phyloP scores from a whole-genome alignment of 2,113 vertebrate genomes.

The Petaurus breviceps region DNA sequence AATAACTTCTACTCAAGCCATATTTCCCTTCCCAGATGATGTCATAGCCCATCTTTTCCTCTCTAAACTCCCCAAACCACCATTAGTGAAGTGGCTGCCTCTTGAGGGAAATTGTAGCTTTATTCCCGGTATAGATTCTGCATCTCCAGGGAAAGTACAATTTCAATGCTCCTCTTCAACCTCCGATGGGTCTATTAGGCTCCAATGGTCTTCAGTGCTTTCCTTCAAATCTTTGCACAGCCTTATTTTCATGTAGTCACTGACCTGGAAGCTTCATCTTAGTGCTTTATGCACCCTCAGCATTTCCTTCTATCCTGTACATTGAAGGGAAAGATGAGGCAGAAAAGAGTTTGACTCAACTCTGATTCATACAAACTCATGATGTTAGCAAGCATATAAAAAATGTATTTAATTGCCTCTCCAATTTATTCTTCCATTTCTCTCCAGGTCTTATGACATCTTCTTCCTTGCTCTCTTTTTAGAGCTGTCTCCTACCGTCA shows the following conservation, averaged over 20 bases:
- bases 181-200: background rate
- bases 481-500: background rate
- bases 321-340: background rate
- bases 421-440: conserved; percentile 13
- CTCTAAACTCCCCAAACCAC: background rate
- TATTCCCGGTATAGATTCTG: background rate
- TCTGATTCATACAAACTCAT: background rate
- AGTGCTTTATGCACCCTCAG: background rate
- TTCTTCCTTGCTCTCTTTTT: background rate
- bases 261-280: background rate
- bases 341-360: background rate
- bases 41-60: background rate
- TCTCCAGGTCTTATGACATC: too few relatives aligned
- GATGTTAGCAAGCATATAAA: background rate
- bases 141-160: background rate
- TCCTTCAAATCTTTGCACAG: background rate
- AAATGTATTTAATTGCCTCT: background rate
- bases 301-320: background rate
- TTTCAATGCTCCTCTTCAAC: background rate
- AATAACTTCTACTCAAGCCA: background rate
- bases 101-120: background rate
- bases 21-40: background rate
- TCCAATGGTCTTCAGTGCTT: background rate
- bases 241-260: background rate
- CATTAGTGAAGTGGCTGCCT: background rate